Percentiles rank a stretch among this genome's conserved stretches.
Conservation (phyloP, 2,888 invertebrate genomes). For the Ferdinandea cuprea region DNA sequence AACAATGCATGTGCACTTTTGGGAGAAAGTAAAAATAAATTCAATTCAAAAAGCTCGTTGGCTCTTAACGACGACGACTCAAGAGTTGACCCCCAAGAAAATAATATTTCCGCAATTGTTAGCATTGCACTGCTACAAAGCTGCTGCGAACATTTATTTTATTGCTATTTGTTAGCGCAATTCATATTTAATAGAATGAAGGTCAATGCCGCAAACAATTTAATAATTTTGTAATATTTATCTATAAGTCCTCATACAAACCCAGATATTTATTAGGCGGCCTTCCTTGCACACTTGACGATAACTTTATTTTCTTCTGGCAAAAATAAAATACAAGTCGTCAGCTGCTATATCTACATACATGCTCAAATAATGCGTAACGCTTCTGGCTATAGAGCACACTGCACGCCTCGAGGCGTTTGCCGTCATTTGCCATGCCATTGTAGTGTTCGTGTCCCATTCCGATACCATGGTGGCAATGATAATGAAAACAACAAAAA, state of each 20-base stretch:
- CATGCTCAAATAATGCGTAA: constrained; percentile 26
- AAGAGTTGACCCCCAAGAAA: no score
- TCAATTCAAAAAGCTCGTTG: no score
- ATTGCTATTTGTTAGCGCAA: neutral
- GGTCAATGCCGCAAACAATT: constrained; percentile 17
- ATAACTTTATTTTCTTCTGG: constrained; percentile 5
- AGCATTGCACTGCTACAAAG: neutral
- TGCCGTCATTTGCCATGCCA: no score
- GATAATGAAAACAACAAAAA: constrained; percentile 56
- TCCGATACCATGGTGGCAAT: no score
- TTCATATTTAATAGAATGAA: neutral
- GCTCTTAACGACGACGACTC: no score
- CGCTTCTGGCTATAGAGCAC: constrained; percentile 6
- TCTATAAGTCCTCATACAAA: constrained; percentile 8
- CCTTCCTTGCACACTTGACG: constrained; percentile 5
- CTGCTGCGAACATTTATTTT: neutral
- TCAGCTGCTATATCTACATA: no score
- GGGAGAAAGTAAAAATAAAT: no score
- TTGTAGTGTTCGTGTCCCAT: constrained; percentile 28
- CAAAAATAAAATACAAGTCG: neutral
- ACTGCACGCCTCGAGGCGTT: constrained; percentile 24
- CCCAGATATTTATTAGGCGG: constrained; percentile 2
- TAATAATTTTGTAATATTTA: constrained; percentile 16
- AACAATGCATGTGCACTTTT: no score
- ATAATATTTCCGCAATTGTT: no score